Conservation (phyloP, 92 coral and sea anemone genomes). For the Zoanthus sociatus region DNA sequence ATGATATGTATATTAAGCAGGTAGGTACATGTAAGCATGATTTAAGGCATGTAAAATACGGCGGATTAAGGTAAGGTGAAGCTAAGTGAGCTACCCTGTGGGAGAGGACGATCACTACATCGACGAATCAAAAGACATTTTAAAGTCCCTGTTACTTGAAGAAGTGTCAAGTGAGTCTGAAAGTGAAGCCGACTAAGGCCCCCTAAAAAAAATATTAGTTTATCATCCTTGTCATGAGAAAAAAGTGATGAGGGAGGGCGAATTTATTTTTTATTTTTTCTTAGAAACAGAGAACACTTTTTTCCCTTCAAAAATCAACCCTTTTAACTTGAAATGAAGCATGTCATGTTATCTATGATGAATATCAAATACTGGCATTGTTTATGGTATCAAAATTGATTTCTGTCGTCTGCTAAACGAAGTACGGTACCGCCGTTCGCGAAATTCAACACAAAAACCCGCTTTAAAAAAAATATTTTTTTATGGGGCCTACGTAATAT, state of each 20-base stretch:
- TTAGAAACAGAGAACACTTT: constrained; percentile 39
- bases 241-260: constrained; percentile 37
- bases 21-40: no score
- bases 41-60: no score
- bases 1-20: no score
- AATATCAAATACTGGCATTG: constrained; percentile 36
- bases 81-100: constrained; percentile 47
- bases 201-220: constrained; percentile 16
- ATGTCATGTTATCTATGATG: constrained; percentile 41
- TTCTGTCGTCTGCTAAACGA: constrained; percentile 41
- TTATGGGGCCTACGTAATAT: background rate
- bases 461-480: background rate
- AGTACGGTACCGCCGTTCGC: constrained; percentile 14
- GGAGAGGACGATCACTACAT: constrained; percentile 51
- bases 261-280: constrained; percentile 35
- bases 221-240: constrained; percentile 20
- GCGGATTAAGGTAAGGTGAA: no score
- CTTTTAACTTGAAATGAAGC: constrained; percentile 39
- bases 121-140: constrained; percentile 55
- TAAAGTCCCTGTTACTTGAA: constrained; percentile 41
- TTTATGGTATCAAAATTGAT: constrained; percentile 39
- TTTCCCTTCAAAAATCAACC: constrained; percentile 35
- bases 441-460: constrained; percentile 9
- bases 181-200: constrained; percentile 41
- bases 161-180: constrained; percentile 42